Conservation (phyloP, 2,888 invertebrate genomes). For the Acrobasis repandana region DNA sequence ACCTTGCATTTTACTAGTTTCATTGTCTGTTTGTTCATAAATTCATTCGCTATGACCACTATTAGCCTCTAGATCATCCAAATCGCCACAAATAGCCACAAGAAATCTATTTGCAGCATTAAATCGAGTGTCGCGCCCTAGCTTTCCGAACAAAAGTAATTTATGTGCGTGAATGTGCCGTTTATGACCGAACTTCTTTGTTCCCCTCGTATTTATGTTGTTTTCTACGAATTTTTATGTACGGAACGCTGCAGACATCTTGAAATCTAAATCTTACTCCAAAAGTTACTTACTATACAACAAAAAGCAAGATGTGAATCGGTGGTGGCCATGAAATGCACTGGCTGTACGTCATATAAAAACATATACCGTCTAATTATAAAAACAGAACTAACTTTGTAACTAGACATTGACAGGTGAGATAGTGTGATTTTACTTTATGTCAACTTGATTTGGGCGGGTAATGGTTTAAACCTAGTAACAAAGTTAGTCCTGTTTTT, state of each 20-base stretch:
- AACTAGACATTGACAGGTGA: too few species aligned
- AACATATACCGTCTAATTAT: too few species aligned
- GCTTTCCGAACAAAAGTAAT: conserved; percentile 27
- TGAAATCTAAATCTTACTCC: neutral
- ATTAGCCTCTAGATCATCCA: neutral
- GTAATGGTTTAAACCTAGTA: too few species aligned
- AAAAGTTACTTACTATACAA: neutral
- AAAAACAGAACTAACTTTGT: too few species aligned
- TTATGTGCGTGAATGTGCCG: conserved; percentile 31
- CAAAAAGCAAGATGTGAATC: too few species aligned
- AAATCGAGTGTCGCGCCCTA: conserved; percentile 7
- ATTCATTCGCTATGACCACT: neutral
- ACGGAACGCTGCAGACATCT: neutral
- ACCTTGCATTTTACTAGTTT: too few species aligned
- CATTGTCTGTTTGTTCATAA: too few species aligned
- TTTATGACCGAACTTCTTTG: conserved; percentile 33
- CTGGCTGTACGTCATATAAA: too few species aligned
- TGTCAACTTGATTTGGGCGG: too few species aligned
- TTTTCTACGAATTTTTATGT: conserved; percentile 15
- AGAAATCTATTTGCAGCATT: conserved; percentile 2
- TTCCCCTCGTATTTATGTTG: conserved; percentile 25
- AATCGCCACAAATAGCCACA: conserved; percentile 6
- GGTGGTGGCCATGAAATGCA: too few species aligned
- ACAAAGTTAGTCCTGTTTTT: too few species aligned
- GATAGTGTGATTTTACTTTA: too few species aligned